A percentile compares a stretch with the other conserved stretches of the same genome.
phyloP scores from a whole-genome alignment of 2,888 invertebrate species.

The Gymnosoma rotundatum region DNA sequence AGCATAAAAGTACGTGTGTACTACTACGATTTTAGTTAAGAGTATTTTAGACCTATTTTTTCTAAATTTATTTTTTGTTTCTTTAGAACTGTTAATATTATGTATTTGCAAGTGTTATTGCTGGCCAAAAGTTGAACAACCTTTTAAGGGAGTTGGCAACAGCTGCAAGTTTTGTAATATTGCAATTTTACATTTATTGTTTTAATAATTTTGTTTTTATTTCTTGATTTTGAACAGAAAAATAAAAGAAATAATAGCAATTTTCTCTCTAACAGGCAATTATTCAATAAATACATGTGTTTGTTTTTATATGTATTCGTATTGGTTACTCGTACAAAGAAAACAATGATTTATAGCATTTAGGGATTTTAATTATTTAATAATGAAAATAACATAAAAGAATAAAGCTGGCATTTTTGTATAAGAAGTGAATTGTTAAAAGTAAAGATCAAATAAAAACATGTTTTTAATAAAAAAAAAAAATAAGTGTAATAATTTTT shows the following conservation, averaged over 20 bases:
- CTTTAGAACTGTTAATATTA: conserved; percentile 29
- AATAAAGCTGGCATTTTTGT: neutral
- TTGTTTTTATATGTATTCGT: neutral
- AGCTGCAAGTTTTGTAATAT: conserved; percentile 62
- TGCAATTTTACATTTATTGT: conserved; percentile 61
- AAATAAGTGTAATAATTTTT: too few species aligned
- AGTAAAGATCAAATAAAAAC: neutral
- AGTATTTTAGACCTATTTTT: conserved; percentile 64
- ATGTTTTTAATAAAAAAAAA: too few species aligned
- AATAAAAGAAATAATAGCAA: conserved; percentile 38
- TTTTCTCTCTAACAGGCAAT: conserved; percentile 56
- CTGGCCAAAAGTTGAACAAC: conserved; percentile 67
- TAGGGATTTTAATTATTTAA: conserved; percentile 53
- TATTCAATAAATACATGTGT: conserved; percentile 23
- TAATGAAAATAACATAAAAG: conserved; percentile 7
- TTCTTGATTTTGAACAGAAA: conserved; percentile 21
- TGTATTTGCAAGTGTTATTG: neutral
- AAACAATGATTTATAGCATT: conserved; percentile 62
- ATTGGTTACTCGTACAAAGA: too few species aligned
- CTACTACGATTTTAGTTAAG: neutral
- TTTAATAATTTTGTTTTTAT: conserved; percentile 47
- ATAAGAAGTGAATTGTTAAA: conserved; percentile 16
- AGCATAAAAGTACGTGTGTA: neutral
- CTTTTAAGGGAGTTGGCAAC: conserved; percentile 68
- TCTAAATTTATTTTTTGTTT: conserved; percentile 39